A percentile compares a stretch with the other conserved stretches of the same genome.
Conservation (phyloP, 2,888 invertebrate species). For the Pandemis corylana region DNA sequence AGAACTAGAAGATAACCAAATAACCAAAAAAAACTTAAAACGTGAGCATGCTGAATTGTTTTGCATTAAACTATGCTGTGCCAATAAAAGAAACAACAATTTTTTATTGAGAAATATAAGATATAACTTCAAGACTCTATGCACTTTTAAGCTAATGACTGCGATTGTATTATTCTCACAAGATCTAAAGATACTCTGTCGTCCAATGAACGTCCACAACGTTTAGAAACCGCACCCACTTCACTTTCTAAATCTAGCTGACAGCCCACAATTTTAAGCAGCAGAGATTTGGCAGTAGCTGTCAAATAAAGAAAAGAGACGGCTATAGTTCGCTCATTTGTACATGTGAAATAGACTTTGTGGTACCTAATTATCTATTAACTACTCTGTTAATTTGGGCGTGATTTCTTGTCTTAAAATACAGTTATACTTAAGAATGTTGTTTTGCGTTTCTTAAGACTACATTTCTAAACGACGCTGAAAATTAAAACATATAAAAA, state of each 20-base stretch:
- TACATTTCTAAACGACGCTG: no score
- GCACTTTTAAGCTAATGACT: background rate
- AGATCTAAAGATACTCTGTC: slow-evolving; percentile 13
- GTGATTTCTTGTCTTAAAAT: no score
- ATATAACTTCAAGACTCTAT: background rate
- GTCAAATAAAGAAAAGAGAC: background rate
- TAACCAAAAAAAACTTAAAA: no score
- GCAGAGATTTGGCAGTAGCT: slow-evolving; percentile 14
- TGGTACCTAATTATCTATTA: background rate
- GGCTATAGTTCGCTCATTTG: background rate
- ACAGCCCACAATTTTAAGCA: slow-evolving; percentile 8
- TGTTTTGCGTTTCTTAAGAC: no score
- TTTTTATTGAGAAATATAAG: background rate
- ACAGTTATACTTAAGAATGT: no score
- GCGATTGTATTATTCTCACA: background rate
- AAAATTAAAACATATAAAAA: no score
- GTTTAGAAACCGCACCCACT: slow-evolving; percentile 33
- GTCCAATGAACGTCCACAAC: slow-evolving; percentile 26
- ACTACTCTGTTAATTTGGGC: background rate
- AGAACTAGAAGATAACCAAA: no score
- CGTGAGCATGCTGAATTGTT: no score
- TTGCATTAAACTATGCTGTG: no score
- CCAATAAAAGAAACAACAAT: no score
- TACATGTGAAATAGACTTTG: background rate
- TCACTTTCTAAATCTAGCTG: slow-evolving; percentile 30